Evolutionary conservation across 2,797 vertebrate genomes (phyloP), one percentile per base, ranked within the genome.

Genomic region (Halcyon badia): DNA sequence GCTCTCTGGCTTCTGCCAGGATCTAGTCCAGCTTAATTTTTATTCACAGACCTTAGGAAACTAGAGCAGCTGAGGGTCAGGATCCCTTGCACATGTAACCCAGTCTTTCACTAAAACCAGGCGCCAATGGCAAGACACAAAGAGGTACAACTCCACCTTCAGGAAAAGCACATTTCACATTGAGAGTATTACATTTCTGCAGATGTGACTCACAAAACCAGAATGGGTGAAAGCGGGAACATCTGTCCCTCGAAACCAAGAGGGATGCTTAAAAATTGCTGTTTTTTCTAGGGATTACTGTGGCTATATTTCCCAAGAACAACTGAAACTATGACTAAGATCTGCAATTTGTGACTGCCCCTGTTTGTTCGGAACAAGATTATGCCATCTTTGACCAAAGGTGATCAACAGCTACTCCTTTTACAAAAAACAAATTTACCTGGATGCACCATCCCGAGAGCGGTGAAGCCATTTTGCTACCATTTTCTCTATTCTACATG

Each of bases 391-490:
- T 28, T 69, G 39, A 25, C 26, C 17, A 44, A n/a, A 88, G 25
- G 24, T 3, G 10, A 61, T 19, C 10, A 24, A 26, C 3, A 71
- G 58, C 31, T 6, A 51, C 0, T 26, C n/a, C 73, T 71, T 35
- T 56, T 28, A 70, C 70, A 82, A 52, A 72, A 21, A 10, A 21
- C 18, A 19, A 6, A 4, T 98, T 97, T 97, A 99, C 99, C 99
- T 98, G 97, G 99, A 98, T 24, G 98, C 95, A 72, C 98, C 97
- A 96, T 99, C 99, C 93, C 99, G 96, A 69, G 99, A 99, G 16
- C 99, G 99, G 62, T 99, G 98, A 87, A 99, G 98, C 99, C 99
- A 99, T 98, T 99, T 98, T n/a, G 99, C 99, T 92, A 99, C 99
- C 98, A 99, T 99, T 97, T 99, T 99, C 89, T 99, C 99, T 97